Percentiles rank a stretch among this genome's conserved stretches.
Evolutionary conservation across 2,113 vertebrate genomes (phyloP).

Genomic region (Chroicocephalus ridibundus): DNA sequence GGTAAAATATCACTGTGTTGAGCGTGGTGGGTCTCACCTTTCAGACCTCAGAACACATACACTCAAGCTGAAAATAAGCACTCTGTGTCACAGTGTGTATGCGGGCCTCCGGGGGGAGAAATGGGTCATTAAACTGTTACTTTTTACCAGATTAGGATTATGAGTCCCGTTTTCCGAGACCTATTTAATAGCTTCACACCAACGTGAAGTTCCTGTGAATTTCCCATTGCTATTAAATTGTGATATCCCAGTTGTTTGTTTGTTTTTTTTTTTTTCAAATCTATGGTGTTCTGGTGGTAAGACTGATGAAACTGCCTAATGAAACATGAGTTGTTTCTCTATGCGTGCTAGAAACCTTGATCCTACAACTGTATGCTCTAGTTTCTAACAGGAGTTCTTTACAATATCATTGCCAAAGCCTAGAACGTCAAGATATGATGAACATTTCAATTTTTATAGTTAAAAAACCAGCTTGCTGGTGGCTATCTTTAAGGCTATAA

Average conservation of each 20-base stretch:
- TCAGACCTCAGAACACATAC: not conserved
- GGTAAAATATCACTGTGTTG: not conserved
- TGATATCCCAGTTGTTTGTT: not conserved
- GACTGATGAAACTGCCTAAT: not conserved
- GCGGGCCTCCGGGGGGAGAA: not conserved
- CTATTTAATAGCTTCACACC: not conserved
- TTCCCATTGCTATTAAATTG: not conserved
- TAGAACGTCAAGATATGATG: not conserved
- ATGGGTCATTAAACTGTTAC: accelerated
- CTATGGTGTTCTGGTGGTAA: not conserved
- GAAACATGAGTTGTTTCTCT: not conserved
- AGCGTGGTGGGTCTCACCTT: not conserved
- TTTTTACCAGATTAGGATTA: not conserved
- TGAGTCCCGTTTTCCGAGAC: not conserved
- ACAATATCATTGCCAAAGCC: not conserved
- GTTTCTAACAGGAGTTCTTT: not conserved
- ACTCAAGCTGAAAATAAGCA: not conserved
- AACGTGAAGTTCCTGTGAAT: not conserved
- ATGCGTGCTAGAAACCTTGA: not conserved
- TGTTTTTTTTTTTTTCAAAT: not conserved
- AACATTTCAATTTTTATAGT: not conserved
- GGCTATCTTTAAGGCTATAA: not conserved
- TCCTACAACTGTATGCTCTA: not conserved
- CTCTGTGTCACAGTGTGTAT: not conserved
- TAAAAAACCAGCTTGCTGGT: not conserved